Conservation (phyloP, 1,140 invertebrate genomes). For the Melanaphis sacchari region DNA sequence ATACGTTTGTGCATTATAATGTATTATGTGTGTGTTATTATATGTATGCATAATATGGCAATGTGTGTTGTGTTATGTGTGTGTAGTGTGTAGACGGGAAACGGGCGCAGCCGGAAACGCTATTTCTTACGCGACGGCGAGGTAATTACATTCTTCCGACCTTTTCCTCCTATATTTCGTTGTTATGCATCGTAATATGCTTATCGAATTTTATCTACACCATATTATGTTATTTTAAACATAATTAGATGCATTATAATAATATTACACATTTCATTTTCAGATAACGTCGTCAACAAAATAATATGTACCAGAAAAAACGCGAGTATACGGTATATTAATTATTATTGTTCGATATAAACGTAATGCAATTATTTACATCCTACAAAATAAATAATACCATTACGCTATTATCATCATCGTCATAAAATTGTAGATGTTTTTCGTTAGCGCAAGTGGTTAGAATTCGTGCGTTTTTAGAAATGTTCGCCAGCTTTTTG, state of each 20-base stretch:
- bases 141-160: constrained; percentile 19
- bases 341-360: background rate
- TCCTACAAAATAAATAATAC: background rate
- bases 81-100: background rate
- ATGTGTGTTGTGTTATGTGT: background rate
- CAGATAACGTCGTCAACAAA: background rate
- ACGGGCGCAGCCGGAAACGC: constrained; percentile 46
- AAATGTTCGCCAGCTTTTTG: background rate
- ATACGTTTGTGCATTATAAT: background rate
- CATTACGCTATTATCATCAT: background rate
- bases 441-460: background rate
- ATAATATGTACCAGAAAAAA: background rate
- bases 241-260: background rate
- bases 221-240: background rate
- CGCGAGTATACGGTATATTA: background rate
- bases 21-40: background rate
- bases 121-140: constrained; percentile 13
- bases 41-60: background rate
- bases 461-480: background rate
- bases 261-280: background rate
- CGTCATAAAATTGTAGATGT: background rate
- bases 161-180: background rate
- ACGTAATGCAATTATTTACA: background rate
- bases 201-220: constrained; percentile 4
- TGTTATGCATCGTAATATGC: background rate